Base-by-base conservation (phyloP, 2,888 invertebrate genomes). In the Eumacrocentrus americanus region DNA sequence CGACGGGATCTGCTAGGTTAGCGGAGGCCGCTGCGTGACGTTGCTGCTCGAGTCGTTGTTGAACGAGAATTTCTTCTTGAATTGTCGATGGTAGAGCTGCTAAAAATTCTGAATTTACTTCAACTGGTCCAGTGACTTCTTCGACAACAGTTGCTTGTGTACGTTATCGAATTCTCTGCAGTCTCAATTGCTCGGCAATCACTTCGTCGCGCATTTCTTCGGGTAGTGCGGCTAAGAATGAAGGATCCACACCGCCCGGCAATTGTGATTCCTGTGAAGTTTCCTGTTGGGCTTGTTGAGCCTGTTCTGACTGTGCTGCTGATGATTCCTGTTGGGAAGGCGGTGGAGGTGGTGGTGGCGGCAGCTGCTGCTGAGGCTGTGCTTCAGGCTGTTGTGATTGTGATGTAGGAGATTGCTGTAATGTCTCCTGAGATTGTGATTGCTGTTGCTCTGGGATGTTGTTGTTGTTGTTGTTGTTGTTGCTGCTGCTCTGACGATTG, bases 131-230 rank as follows among this genome's bases (percentile, higher is more conserved):
- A 20, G 83, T 79, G 2, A 82, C 67, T 63, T 77, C 75, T 44
- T 80, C 72, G 46, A 77, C 76, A 1, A 77, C 76, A 0, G 82
- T 81, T 63, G 80, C 82, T 65, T 83, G 83, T 1, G 84, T 81
- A 12, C 85, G 77, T 70, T 87, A 86, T 22, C 87, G 82, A 12
- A 86, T 82, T 52, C 86, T 81, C 76, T 89, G 88, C 67, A 87
- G 83, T 68, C 87, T 82, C 58, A 92, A 83, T 76, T 93, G 92
- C 74, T 95, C 94, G 2, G 91, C 87, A 29, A 95, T 91, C 0
- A 92, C 91, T 81, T 95, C 94, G 69, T 91, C 88, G 2, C 94
- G 85, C 85, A 95, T 92, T 73, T 92, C 92, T 63, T 91, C 92
- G 0, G 95, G 95, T 48, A 95, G 80, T 1, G 94, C 95, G 23